Conservation (phyloP, 2,797 vertebrate species). For the Liasis olivaceus region DNA sequence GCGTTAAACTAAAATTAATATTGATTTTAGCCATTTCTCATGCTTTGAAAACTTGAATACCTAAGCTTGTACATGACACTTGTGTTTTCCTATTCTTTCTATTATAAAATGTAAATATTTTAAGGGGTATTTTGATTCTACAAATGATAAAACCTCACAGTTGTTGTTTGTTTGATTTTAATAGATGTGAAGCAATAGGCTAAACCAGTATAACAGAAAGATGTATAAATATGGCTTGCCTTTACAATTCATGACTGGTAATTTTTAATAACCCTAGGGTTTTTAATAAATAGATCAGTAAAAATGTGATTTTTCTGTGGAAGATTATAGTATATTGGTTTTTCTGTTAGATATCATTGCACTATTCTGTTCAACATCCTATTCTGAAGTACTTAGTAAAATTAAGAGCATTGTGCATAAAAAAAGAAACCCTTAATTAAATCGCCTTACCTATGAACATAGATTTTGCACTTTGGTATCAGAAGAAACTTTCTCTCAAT, state of each 20-base stretch:
- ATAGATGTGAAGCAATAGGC: slow-evolving; percentile 60
- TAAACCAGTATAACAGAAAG: slow-evolving; percentile 48
- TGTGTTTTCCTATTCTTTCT: slow-evolving; percentile 86
- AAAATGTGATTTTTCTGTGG: slow-evolving; percentile 29
- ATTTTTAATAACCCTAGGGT: slow-evolving; percentile 18
- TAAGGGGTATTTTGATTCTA: slow-evolving; percentile 87
- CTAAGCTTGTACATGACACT: slow-evolving; percentile 83
- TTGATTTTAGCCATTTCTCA: slow-evolving; percentile 72
- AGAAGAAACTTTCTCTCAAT: slow-evolving; percentile 40
- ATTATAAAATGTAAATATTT: slow-evolving; percentile 89
- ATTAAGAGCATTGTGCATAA: slow-evolving; percentile 34
- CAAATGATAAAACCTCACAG: slow-evolving; percentile 82
- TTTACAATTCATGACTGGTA: slow-evolving; percentile 7
- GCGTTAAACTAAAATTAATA: slow-evolving; percentile 67
- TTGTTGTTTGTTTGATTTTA: slow-evolving; percentile 78
- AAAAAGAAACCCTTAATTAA: slow-evolving; percentile 11
- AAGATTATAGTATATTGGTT: slow-evolving; percentile 25
- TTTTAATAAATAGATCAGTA: slow-evolving; percentile 33
- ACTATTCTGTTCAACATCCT: slow-evolving; percentile 32
- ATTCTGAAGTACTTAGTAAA: slow-evolving; percentile 34
- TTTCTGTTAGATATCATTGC: slow-evolving; percentile 4
- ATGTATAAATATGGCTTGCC: slow-evolving; percentile 49
- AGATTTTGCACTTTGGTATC: slow-evolving; percentile 51
- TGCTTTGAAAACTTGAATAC: slow-evolving; percentile 83
- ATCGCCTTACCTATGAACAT: slow-evolving; percentile 14